Evolutionary conservation across 2,797 vertebrate genomes (phyloP), one percentile per base, ranked within the genome.

Genomic region (Gephyroberyx darwinii): DNA sequence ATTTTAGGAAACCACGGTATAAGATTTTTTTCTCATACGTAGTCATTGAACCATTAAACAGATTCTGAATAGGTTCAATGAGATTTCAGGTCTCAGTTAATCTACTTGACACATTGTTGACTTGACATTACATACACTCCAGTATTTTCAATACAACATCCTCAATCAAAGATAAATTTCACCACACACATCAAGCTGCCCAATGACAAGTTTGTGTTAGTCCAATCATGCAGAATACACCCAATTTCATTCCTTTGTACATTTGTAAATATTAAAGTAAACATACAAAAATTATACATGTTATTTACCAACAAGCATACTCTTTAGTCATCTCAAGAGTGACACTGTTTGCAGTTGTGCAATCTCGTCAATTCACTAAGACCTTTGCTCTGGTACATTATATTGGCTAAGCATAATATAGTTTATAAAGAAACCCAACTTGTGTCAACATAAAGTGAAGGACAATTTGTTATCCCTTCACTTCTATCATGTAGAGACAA

Each of bases 161-260:
- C 72, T 73, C 22, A 71, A 13, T n/a, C 10, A 57, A 77, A 82
- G 69, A 81, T 70, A 55, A 62, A 86, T 48, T 33, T 78, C 65
- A 89, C 75, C 72, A 80, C 70, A 75, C 71, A 86, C 66, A 81
- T 76, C 62, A 75, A 84, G 73, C 51, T 66, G 58, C 45, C 39
- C 54, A 86, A 56, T 31, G 52, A 84, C 58, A 84, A 43, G 70
- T 77, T 65, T 69, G 37, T 81, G 78, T 76, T 52, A 84, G 59
- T 77, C 61, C 69, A 75, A 73, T 75, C 90, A 92, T 93, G 92
- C 92, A 90, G 86, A 81, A 74, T 80, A 88, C 72, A 86, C 45
- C 66, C 47, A 80, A 51, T 67, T 70, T 56, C 70, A 78, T 84
- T 86, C 72, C 60, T 86, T 83, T 82, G 65, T 80, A 84, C 55